phyloP scores from a whole-genome alignment of 2,888 invertebrate genomes.

The Entomobrya multifasciata region DNA sequence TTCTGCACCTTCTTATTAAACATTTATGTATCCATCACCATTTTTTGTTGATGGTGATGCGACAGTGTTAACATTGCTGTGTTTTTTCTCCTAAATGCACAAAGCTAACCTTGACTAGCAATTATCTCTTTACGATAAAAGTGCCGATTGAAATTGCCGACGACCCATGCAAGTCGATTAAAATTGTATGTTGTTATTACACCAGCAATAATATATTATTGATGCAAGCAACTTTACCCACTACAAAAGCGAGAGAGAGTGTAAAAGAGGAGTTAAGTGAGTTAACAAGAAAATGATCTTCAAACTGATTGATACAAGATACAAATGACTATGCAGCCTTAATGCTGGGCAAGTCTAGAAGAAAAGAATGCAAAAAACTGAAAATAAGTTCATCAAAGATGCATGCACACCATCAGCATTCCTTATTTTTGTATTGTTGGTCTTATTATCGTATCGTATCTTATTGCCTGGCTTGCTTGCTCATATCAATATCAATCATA shows the following conservation, averaged over 20 bases:
- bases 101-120: constrained; percentile 54
- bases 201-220: constrained; percentile 33
- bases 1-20: neutral
- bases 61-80: neutral
- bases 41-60: neutral
- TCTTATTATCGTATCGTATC: too few species aligned
- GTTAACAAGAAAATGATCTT: neutral
- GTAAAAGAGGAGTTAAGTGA: neutral
- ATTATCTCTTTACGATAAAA: constrained; percentile 47
- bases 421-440: neutral
- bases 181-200: constrained; percentile 38
- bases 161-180: constrained; percentile 31
- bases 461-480: too few species aligned
- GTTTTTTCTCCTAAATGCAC: too few species aligned
- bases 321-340: neutral
- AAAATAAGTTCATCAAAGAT: constrained; percentile 3
- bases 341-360: constrained; percentile 18
- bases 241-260: neutral
- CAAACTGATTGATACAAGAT: neutral
- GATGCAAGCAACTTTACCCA: neutral
- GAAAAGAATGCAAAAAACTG: neutral
- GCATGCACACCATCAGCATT: neutral
- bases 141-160: constrained; percentile 32
- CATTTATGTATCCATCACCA: neutral
- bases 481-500: constrained; percentile 42